These are phyloP conservation scores for Norana najaformis DNA, from an alignment of 2,888 invertebrate genomes.

Conservation along the genomic window DNA sequence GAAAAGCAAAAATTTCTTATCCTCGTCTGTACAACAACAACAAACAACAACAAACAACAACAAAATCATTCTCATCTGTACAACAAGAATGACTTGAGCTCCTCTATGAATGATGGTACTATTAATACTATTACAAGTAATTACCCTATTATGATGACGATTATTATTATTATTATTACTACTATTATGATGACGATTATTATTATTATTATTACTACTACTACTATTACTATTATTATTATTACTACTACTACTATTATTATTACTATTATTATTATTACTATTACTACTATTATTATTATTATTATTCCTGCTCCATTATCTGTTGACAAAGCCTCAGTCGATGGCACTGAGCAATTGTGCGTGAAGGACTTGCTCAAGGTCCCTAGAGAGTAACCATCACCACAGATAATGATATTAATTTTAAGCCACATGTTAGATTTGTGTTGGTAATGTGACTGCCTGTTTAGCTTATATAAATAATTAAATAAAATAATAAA, in stretches of 20 bases:
- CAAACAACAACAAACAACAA: not conserved
- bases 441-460: too few species aligned
- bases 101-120: not conserved
- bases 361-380: not conserved
- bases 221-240: not conserved
- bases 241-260: not conserved
- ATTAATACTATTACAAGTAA: too few species aligned
- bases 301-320: not conserved
- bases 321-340: too few species aligned
- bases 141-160: too few species aligned
- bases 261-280: too few species aligned
- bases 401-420: too few species aligned
- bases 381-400: not conserved
- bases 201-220: not conserved
- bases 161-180: not conserved
- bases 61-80: not conserved
- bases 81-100: too few species aligned
- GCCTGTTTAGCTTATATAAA: too few species aligned
- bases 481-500: too few species aligned
- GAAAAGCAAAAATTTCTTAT: conserved; percentile 30
- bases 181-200: not conserved
- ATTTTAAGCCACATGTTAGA: too few species aligned
- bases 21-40: not conserved
- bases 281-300: not conserved
- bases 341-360: not conserved